These are phyloP conservation scores for Lethocerus indicus DNA, from an alignment of 1,140 invertebrate species.

Conservation along the genomic window DNA sequence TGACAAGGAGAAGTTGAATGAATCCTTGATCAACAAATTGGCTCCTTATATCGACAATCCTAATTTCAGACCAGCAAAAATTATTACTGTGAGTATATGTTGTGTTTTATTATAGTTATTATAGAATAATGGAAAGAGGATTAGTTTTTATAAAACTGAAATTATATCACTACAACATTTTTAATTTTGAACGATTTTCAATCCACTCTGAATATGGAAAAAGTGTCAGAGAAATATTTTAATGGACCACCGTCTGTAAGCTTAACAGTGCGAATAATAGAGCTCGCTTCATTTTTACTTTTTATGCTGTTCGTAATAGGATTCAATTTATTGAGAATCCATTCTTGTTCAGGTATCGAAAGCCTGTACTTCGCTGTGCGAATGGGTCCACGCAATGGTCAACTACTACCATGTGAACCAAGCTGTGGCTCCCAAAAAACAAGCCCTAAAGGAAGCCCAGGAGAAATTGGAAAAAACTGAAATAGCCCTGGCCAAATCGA, in stretches of 20 bases:
- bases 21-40: slow-evolving; percentile 53
- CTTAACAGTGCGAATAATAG: not conserved
- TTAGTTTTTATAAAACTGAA: too few species aligned
- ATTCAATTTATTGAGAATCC: too few species aligned
- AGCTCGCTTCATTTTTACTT: not conserved
- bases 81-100: slow-evolving; percentile 31
- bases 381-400: slow-evolving; percentile 49
- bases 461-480: slow-evolving; percentile 41
- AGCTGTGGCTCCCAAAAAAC: slow-evolving; percentile 40
- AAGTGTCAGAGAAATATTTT: too few species aligned
- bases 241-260: too few species aligned
- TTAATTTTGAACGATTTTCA: too few species aligned
- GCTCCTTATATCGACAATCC: slow-evolving; percentile 47
- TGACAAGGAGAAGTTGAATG: slow-evolving; percentile 58
- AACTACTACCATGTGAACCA: slow-evolving; percentile 40
- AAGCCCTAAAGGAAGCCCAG: slow-evolving; percentile 37
- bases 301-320: not conserved
- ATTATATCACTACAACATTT: too few species aligned
- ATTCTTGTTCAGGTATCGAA: slow-evolving; percentile 44
- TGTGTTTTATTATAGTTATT: slow-evolving; percentile 18
- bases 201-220: too few species aligned
- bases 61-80: slow-evolving; percentile 42
- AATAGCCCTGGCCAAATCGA: slow-evolving; percentile 34
- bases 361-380: slow-evolving; percentile 53
- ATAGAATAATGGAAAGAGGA: not conserved